Evolutionary conservation across 2,888 invertebrate genomes (phyloP), one percentile per base, ranked within the genome.

Genomic region (Drosophila nr. perissopoda): DNA sequence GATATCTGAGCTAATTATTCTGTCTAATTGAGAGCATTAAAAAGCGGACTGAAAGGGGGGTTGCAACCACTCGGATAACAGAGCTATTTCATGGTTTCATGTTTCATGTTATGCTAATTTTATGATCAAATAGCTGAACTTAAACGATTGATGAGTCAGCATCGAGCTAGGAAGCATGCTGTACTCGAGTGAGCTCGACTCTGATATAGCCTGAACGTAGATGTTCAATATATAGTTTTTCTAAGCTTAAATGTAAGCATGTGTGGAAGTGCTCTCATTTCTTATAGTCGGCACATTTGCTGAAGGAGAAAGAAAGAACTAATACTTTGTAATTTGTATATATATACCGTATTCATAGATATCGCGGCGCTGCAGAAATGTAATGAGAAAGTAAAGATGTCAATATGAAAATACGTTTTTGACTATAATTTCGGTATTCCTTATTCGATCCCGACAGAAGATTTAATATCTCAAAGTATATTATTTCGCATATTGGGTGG

Each of bases 1-100:
- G 76, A 69, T 62, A 78, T 57, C 27, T 42, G 49, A 65, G 65
- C 74, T 69, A 78, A 77, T 77, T 79, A 78, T 73, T 49, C 38
- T 29, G 21, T 52, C 52, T 69, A 78, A 59, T 61, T 60, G 59
- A 29, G 33, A 18, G 52, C 48, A 38, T 16, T 58, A 34, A 29
- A 66, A 62, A 36, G 25, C n/a, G 8, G 7, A 25, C 11, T 8
- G 36, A 4, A 0, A 2, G 16, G 1, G 42, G 40, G 13, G 16
- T 1, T 49, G 27, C 59, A 40, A 49, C 42, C 53, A 57, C 45
- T 57, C 48, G 51, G 56, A 52, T 38, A 48, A 40, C 29, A 40
- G 8, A 61, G 45, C 40, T 2, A 42, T 70, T 57, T n/a, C 31
- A 48, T 54, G 57, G 57, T 38, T 65, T 69, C 34, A 13, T 5